Evolutionary conservation across 2,113 vertebrate species (phyloP).

Genomic region (Calidris pygmaea): DNA sequence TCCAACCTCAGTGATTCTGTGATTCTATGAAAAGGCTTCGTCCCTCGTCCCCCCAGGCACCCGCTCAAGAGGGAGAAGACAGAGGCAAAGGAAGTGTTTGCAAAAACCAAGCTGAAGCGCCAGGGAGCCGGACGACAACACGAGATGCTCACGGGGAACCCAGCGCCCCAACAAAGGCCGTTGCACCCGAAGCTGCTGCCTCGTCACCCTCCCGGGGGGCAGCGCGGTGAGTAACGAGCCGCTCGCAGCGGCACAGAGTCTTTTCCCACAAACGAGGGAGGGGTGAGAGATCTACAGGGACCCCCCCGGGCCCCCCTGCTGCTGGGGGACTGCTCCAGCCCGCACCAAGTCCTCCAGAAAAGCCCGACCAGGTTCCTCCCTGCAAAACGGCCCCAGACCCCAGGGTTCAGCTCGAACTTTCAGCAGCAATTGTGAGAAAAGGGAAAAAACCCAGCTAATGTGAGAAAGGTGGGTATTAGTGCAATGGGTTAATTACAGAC

Average conservation of each 20-base stretch:
- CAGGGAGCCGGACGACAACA: neutral
- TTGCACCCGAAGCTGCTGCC: neutral
- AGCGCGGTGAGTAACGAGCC: neutral
- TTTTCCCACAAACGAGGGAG: neutral
- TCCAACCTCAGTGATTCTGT: too few species aligned
- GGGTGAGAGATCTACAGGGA: neutral
- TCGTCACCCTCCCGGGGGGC: neutral
- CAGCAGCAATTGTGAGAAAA: neutral
- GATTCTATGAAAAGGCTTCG: rapidly evolving
- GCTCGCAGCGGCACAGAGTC: neutral
- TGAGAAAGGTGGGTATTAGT: neutral
- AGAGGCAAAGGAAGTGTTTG: neutral
- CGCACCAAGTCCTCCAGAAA: neutral
- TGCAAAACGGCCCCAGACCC: neutral
- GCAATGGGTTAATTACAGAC: neutral
- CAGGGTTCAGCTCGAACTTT: rapidly evolving
- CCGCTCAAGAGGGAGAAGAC: neutral
- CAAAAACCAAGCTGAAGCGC: neutral
- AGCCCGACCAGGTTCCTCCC: neutral
- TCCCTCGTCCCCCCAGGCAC: neutral
- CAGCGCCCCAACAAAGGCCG: neutral
- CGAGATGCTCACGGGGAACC: neutral
- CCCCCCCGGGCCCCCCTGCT: neutral
- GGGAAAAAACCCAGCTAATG: rapidly evolving
- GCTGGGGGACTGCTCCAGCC: neutral